Percentiles rank a stretch among this genome's conserved stretches.
These are phyloP conservation scores for Lampropteryx suffumata DNA, from an alignment of 2,888 invertebrate species.

Conservation along the genomic window DNA sequence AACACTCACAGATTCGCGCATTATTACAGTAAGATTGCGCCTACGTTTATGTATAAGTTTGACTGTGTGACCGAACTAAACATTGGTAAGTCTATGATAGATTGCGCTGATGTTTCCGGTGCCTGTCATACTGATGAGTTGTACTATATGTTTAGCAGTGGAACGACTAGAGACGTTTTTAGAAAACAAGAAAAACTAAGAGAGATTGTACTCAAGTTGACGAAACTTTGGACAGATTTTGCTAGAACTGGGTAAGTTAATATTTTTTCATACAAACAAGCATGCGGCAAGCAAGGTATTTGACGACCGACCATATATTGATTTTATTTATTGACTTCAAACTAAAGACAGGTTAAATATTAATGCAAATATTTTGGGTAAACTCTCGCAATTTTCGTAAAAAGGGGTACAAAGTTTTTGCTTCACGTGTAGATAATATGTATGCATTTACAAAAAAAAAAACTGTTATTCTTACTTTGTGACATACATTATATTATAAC, in stretches of 20 bases:
- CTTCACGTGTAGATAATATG: no score
- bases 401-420: no score
- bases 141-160: conserved; percentile 65
- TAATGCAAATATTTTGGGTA: no score
- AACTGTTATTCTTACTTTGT: no score
- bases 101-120: conserved; percentile 39
- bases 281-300: no score
- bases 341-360: no score
- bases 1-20: conserved; percentile 49
- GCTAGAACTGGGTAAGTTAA: conserved; percentile 16
- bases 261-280: no score
- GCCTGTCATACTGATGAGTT: conserved; percentile 74
- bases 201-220: conserved; percentile 55
- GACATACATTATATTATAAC: no score
- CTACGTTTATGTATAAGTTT: conserved; percentile 54
- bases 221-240: conserved; percentile 56
- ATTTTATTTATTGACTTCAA: no score
- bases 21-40: conserved; percentile 41
- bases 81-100: conserved; percentile 42
- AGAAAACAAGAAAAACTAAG: conserved; percentile 47
- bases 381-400: no score
- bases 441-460: no score
- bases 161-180: conserved; percentile 53
- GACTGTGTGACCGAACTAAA: conserved; percentile 55
- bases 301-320: no score